A percentile compares a stretch with the other conserved stretches of the same genome.
Evolutionary conservation across 2,888 invertebrate genomes (phyloP).

Genomic region (Mythimna lalbum): DNA sequence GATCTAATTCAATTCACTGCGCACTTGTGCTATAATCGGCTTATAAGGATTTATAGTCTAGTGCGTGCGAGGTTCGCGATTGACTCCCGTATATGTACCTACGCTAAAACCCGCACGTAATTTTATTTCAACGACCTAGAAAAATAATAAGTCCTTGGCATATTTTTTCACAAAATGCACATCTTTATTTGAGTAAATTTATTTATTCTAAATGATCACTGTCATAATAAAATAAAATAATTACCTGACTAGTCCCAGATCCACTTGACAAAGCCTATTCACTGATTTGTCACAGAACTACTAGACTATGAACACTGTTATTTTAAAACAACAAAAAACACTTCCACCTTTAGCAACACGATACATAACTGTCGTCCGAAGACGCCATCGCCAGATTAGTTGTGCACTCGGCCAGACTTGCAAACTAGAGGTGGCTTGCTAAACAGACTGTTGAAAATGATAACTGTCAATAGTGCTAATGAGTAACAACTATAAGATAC

Average conservation of each 20-base stretch:
- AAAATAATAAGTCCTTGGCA: background rate
- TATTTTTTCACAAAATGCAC: slow-evolving; percentile 2
- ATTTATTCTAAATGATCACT: background rate
- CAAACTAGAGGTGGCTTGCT: slow-evolving; percentile 55
- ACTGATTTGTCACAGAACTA: slow-evolving; percentile 67
- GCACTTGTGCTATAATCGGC: slow-evolving; percentile 53
- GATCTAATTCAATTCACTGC: slow-evolving; percentile 52
- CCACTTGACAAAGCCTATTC: slow-evolving; percentile 44
- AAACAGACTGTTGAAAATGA: slow-evolving; percentile 60
- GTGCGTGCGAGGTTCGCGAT: slow-evolving; percentile 8
- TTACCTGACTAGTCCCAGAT: slow-evolving; percentile 21
- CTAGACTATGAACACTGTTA: slow-evolving; percentile 67
- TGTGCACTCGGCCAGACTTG: slow-evolving; percentile 54
- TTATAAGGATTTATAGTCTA: slow-evolving; percentile 44
- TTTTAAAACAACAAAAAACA: slow-evolving; percentile 61
- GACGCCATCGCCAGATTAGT: slow-evolving; percentile 64
- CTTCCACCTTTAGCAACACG: slow-evolving; percentile 66
- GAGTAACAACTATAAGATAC: slow-evolving; percentile 61
- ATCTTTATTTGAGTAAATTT: slow-evolving; percentile 9
- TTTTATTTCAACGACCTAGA: background rate
- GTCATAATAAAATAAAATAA: slow-evolving; percentile 3
- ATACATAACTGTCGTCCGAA: slow-evolving; percentile 72
- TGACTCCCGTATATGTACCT: background rate
- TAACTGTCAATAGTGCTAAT: slow-evolving; percentile 69
- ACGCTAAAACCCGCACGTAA: slow-evolving; percentile 12